phyloP scores from a whole-genome alignment of 30 jellyfish, hydroid and myxozoan genomes.

The Calvadosia cruxmelitensis region DNA sequence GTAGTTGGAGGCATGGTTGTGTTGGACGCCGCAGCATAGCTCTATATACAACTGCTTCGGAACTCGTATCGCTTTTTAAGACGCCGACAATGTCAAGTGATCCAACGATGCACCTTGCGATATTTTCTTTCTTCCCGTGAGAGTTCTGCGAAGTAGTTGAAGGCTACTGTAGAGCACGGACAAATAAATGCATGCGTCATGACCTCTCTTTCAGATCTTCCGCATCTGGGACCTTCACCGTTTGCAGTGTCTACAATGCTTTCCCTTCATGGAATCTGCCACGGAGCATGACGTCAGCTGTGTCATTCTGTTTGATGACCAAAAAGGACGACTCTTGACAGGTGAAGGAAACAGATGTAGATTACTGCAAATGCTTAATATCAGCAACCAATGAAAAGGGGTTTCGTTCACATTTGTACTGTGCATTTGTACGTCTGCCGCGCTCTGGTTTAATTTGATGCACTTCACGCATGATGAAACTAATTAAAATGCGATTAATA shows the following conservation, averaged over 20 bases:
- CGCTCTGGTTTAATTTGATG: too few relatives aligned
- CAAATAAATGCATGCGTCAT: neutral
- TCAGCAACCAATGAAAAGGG: too few relatives aligned
- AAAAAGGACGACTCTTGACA: conserved; percentile 40
- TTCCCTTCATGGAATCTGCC: conserved; percentile 45
- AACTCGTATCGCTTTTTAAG: conserved; percentile 8
- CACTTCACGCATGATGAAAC: too few relatives aligned
- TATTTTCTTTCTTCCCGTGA: neutral
- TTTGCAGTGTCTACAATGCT: conserved; percentile 53
- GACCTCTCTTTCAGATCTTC: conserved; percentile 20
- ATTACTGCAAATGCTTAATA: too few relatives aligned
- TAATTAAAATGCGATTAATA: too few relatives aligned
- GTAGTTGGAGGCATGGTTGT: too few relatives aligned
- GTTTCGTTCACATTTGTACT: too few relatives aligned
- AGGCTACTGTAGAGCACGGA: neutral
- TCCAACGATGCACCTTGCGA: conserved; percentile 5
- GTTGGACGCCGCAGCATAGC: too few relatives aligned
- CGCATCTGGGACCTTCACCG: conserved; percentile 56
- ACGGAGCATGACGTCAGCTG: conserved; percentile 58
- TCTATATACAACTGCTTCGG: too few relatives aligned
- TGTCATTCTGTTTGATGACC: conserved; percentile 48
- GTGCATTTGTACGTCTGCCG: too few relatives aligned
- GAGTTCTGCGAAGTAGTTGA: neutral
- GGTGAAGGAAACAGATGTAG: too few relatives aligned
- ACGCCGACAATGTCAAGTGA: conserved; percentile 8